phyloP scores from a whole-genome alignment of 2,888 invertebrate genomes.

The Ophion costatus region DNA sequence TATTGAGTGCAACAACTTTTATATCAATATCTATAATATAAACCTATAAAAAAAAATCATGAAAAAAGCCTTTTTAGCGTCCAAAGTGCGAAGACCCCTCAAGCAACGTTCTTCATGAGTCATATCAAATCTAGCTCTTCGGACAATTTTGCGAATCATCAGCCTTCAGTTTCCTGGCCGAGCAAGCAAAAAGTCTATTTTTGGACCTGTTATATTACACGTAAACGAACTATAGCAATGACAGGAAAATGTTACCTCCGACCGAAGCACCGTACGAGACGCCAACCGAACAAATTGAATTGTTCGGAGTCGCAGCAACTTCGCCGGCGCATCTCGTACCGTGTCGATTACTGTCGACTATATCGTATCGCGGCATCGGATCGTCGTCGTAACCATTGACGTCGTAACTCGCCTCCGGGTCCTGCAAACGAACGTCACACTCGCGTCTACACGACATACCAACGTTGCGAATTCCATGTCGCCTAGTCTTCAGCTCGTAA shows the following conservation, averaged over 20 bases:
- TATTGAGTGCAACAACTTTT: too few relatives aligned
- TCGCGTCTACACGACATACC: background rate
- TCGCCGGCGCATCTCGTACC: conserved; percentile 98
- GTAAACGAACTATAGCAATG: background rate
- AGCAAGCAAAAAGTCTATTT: background rate
- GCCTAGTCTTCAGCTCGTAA: too few relatives aligned
- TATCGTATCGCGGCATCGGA: conserved; percentile 98
- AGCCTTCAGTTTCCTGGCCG: too few relatives aligned
- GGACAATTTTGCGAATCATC: too few relatives aligned
- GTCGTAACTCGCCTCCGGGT: conserved; percentile 97
- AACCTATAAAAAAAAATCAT: too few relatives aligned
- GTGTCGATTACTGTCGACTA: conserved; percentile 97
- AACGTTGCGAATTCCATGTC: background rate
- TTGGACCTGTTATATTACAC: too few relatives aligned
- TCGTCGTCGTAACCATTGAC: conserved; percentile 98
- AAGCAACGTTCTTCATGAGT: too few relatives aligned
- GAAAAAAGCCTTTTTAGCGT: too few relatives aligned
- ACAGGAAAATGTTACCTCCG: conserved; percentile 87
- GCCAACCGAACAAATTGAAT: conserved; percentile 97
- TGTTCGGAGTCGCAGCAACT: conserved; percentile 98
- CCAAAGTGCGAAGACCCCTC: too few relatives aligned
- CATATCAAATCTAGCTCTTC: too few relatives aligned
- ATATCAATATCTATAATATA: too few relatives aligned
- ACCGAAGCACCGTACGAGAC: conserved; percentile 98
- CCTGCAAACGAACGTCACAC: conserved; percentile 85